Conservation (phyloP, 2,888 invertebrate genomes). For the Dorcus hopei region DNA sequence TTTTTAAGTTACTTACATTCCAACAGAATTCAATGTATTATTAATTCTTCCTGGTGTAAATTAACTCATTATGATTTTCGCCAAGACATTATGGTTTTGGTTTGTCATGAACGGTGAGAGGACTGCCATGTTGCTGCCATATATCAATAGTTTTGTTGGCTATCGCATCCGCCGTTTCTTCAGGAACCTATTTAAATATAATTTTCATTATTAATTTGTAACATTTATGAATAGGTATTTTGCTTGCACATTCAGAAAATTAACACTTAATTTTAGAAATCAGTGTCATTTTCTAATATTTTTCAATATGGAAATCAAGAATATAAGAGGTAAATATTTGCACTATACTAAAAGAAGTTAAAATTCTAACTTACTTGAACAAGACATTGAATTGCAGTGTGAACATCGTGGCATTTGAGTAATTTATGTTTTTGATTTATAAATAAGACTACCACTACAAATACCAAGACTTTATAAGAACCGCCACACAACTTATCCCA, state of each 20-base stretch:
- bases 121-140: constrained; percentile 78
- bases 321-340: too few species aligned
- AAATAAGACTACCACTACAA: constrained; percentile 71
- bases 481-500: constrained; percentile 89
- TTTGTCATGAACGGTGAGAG: constrained; percentile 47
- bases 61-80: constrained; percentile 29
- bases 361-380: constrained; percentile 56
- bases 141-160: constrained; percentile 83
- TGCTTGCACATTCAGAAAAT: too few species aligned
- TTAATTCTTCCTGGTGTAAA: too few species aligned
- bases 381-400: constrained; percentile 63
- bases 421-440: constrained; percentile 67
- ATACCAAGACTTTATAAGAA: constrained; percentile 77
- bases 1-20: too few species aligned
- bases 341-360: too few species aligned
- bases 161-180: constrained; percentile 77
- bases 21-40: too few species aligned
- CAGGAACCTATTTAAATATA: constrained; percentile 60
- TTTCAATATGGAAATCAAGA: background rate
- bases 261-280: background rate
- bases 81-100: constrained; percentile 36
- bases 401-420: constrained; percentile 58
- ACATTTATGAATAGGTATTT: too few species aligned
- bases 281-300: background rate
- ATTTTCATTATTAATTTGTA: too few species aligned